Evolutionary conservation across 2,797 vertebrate genomes (phyloP).

Genomic region (Eremophila alpestris): DNA sequence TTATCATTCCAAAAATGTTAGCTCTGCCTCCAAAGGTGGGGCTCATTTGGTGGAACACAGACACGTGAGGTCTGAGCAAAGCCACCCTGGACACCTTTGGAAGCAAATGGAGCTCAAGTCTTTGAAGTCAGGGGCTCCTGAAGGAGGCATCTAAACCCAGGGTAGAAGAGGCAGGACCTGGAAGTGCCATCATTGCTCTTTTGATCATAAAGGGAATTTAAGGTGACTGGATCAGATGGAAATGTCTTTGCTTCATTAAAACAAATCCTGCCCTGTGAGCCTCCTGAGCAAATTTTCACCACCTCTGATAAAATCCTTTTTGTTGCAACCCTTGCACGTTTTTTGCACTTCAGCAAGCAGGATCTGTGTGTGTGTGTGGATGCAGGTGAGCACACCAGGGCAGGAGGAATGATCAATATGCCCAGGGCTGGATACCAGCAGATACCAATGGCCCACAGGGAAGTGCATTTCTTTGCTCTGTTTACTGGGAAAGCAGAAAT

Average conservation of each 20-base stretch:
- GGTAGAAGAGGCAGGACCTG: neutral
- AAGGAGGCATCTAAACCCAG: neutral
- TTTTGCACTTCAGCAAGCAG: neutral
- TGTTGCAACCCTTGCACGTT: fast-evolving
- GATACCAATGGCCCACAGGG: neutral
- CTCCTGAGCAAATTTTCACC: neutral
- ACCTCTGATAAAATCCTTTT: neutral
- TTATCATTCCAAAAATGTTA: constrained; percentile 27
- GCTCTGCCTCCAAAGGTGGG: neutral
- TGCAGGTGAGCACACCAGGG: neutral
- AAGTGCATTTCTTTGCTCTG: neutral
- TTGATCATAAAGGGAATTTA: neutral
- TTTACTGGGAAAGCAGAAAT: constrained; percentile 3
- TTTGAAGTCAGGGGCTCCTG: neutral
- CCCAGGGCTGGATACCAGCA: neutral
- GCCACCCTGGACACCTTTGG: neutral
- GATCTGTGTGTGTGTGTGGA: neutral
- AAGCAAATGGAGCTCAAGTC: neutral
- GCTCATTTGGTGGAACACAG: neutral
- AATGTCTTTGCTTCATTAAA: neutral
- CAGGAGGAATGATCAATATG: neutral
- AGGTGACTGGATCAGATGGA: neutral
- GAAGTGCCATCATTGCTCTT: neutral
- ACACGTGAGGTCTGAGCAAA: neutral
- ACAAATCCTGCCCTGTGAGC: neutral